phyloP scores from a whole-genome alignment of 2,888 invertebrate genomes.

The Proisotoma minuta region DNA sequence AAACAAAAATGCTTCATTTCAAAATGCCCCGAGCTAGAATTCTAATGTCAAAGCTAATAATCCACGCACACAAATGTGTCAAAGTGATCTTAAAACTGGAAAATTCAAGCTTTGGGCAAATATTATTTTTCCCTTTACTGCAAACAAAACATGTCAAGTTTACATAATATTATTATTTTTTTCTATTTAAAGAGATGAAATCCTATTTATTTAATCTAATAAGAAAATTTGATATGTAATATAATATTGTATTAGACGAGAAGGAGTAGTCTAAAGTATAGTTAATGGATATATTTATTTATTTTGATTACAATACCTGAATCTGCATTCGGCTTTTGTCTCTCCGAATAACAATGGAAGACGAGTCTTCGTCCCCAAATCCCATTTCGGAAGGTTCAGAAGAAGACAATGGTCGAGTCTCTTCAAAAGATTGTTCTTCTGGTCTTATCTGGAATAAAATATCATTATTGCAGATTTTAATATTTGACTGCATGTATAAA shows the following conservation, averaged over 20 bases:
- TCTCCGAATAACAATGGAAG: conserved; percentile 51
- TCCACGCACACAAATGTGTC: not conserved
- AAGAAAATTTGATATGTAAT: too few relatives aligned
- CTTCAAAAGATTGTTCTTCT: conserved; percentile 49
- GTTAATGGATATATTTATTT: too few relatives aligned
- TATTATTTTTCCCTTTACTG: too few relatives aligned
- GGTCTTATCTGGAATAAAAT: too few relatives aligned
- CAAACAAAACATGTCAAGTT: too few relatives aligned
- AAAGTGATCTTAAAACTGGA: not conserved
- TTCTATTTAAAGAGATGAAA: too few relatives aligned
- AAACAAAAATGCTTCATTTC: not conserved
- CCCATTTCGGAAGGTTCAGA: conserved; percentile 49
- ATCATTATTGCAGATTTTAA: too few relatives aligned
- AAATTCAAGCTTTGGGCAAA: not conserved
- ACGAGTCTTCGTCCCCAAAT: conserved; percentile 47
- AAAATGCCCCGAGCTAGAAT: not conserved
- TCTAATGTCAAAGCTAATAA: not conserved
- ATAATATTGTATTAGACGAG: too few relatives aligned
- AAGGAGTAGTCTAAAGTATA: too few relatives aligned
- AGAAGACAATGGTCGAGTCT: conserved; percentile 50
- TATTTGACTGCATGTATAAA: too few relatives aligned
- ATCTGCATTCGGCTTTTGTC: conserved; percentile 49
- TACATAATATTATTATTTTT: too few relatives aligned
- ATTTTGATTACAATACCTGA: conserved; percentile 48
- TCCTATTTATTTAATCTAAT: too few relatives aligned